A percentile compares a stretch with the other conserved stretches of the same genome.
Evolutionary conservation across 2,888 invertebrate species (phyloP).

Genomic region (Argyresthia goedartella): DNA sequence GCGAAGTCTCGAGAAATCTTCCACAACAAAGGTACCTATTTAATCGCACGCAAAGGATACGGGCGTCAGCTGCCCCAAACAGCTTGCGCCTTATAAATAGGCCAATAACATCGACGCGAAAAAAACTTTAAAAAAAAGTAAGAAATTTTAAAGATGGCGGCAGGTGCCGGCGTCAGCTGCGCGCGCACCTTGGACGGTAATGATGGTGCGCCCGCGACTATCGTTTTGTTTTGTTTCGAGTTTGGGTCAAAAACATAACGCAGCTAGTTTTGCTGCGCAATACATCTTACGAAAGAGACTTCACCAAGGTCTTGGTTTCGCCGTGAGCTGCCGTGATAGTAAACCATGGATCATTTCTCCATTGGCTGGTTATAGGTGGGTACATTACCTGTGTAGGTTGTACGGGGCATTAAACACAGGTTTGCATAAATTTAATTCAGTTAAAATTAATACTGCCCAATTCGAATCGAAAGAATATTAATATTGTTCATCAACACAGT

Average conservation of each 20-base stretch:
- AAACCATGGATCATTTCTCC: too few relatives aligned
- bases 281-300: too few relatives aligned
- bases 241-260: constrained; percentile 5
- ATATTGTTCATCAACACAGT: too few relatives aligned
- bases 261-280: too few relatives aligned
- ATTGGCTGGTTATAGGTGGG: too few relatives aligned
- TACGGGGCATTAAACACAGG: too few relatives aligned
- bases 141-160: constrained; percentile 45
- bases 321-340: too few relatives aligned
- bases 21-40: constrained; percentile 30
- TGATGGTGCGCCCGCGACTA: constrained; percentile 44
- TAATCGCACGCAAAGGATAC: constrained; percentile 17
- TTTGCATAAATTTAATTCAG: too few relatives aligned
- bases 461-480: too few relatives aligned
- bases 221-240: constrained; percentile 39
- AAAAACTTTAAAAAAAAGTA: constrained; percentile 59
- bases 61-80: constrained; percentile 55
- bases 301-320: too few relatives aligned
- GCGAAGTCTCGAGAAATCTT: constrained; percentile 31
- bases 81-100: constrained; percentile 70
- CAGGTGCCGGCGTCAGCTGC: constrained; percentile 66
- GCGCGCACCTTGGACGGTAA: constrained; percentile 45
- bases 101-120: constrained; percentile 66
- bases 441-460: too few relatives aligned
- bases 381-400: too few relatives aligned